Conservation (phyloP, 2,113 vertebrate species). For the Tinamus guttatus region DNA sequence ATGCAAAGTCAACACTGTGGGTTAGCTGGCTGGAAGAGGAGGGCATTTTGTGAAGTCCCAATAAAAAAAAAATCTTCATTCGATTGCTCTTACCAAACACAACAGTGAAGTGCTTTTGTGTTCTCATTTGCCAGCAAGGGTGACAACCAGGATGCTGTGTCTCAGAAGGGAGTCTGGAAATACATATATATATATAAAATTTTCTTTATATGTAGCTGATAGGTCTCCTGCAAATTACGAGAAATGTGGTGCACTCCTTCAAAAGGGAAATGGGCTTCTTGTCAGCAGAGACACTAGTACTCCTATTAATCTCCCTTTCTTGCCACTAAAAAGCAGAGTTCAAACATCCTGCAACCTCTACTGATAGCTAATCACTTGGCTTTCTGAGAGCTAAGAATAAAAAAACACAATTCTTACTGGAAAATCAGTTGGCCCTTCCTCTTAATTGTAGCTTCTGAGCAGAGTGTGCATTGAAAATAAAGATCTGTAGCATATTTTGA, state of each 20-base stretch:
- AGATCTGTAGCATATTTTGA: neutral
- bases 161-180: neutral
- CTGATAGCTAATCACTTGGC: slow-evolving; percentile 67
- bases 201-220: slow-evolving; percentile 6
- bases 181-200: neutral
- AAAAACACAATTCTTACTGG: neutral
- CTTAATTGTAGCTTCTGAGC: neutral
- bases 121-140: slow-evolving; percentile 27
- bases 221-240: slow-evolving; percentile 14
- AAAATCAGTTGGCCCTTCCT: slow-evolving; percentile 19
- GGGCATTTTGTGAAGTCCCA: neutral
- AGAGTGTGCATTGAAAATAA: neutral
- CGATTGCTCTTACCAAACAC: slow-evolving; percentile 40
- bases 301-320: slow-evolving; percentile 57
- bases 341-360: slow-evolving; percentile 60
- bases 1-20: slow-evolving; percentile 11
- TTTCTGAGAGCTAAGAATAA: slow-evolving; percentile 45
- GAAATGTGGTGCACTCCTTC: slow-evolving; percentile 6
- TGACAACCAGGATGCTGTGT: slow-evolving; percentile 3
- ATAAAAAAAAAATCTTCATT: neutral
- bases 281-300: slow-evolving; percentile 44
- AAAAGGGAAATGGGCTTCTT: slow-evolving; percentile 52
- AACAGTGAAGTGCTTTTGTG: slow-evolving; percentile 25
- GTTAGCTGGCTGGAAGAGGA: neutral
- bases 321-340: slow-evolving; percentile 60